Evolutionary conservation across 2,888 invertebrate genomes (phyloP).

Genomic region (Ormyrus nitidulus): DNA sequence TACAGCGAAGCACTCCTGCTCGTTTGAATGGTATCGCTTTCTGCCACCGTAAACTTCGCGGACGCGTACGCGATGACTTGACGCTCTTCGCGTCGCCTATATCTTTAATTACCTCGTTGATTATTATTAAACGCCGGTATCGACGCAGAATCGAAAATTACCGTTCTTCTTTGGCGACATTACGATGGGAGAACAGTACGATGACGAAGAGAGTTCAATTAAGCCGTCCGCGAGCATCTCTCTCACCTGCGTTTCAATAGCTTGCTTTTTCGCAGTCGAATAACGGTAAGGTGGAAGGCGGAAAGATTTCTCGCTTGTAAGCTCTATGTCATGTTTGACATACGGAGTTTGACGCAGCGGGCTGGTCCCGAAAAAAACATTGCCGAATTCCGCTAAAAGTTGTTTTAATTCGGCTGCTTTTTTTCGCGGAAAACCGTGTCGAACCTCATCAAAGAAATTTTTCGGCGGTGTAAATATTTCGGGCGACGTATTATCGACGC

Average conservation of each 20-base stretch:
- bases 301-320: not conserved
- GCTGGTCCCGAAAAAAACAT: no score
- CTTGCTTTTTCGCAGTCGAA: conserved; percentile 37
- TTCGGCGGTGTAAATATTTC: no score
- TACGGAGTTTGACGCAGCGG: not conserved
- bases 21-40: not conserved
- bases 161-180: conserved; percentile 54
- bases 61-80: conserved; percentile 40
- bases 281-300: conserved; percentile 22
- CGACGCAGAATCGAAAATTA: conserved; percentile 55
- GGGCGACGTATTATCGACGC: no score
- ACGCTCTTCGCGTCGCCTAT: conserved; percentile 56
- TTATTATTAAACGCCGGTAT: conserved; percentile 61
- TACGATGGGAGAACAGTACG: conserved; percentile 58
- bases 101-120: conserved; percentile 60
- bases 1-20: not conserved
- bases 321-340: conserved; percentile 1
- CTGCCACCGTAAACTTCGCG: conserved; percentile 20
- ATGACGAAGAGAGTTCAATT: conserved; percentile 55
- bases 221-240: conserved; percentile 57
- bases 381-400: no score
- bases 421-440: no score
- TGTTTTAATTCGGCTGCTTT: no score
- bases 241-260: conserved; percentile 52
- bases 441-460: no score